Evolutionary conservation across 2,797 vertebrate genomes (phyloP).

Genomic region (Lindbergichthys nudifrons): DNA sequence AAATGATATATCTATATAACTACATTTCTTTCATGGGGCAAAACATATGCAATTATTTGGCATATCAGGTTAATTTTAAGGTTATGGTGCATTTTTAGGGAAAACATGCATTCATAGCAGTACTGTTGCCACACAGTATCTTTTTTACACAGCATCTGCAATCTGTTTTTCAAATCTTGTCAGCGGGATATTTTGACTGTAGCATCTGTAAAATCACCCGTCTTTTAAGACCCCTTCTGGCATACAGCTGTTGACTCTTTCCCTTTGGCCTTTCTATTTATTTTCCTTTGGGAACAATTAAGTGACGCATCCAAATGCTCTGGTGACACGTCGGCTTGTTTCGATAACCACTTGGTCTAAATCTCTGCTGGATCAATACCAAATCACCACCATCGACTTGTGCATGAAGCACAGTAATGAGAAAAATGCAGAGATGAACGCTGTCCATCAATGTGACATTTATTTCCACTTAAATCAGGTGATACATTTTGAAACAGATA

Average conservation of each 20-base stretch:
- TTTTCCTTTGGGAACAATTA: slow-evolving; percentile 30
- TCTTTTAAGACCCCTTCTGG: not conserved
- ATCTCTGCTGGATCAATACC: slow-evolving; percentile 39
- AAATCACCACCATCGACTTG: not conserved
- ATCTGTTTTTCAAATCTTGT: not conserved
- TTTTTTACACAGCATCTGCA: not conserved
- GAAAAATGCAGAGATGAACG: not conserved
- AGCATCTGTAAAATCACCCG: not conserved
- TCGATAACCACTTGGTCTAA: not conserved
- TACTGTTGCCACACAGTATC: not conserved
- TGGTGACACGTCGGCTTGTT: slow-evolving; percentile 8
- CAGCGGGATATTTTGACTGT: slow-evolving; percentile 3
- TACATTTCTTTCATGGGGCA: not conserved
- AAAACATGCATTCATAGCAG: not conserved
- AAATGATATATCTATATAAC: not conserved
- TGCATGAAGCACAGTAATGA: slow-evolving; percentile 11
- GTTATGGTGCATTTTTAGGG: not conserved
- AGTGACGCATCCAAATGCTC: not conserved
- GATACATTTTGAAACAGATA: not conserved
- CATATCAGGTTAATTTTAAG: not conserved
- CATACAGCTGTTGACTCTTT: slow-evolving; percentile 14
- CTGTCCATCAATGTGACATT: slow-evolving; percentile 16
- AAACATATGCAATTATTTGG: not conserved
- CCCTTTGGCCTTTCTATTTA: not conserved
- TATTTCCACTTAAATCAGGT: not conserved